Evolutionary conservation across 2,888 invertebrate genomes (phyloP).

Genomic region (Epistrophella euchroma): DNA sequence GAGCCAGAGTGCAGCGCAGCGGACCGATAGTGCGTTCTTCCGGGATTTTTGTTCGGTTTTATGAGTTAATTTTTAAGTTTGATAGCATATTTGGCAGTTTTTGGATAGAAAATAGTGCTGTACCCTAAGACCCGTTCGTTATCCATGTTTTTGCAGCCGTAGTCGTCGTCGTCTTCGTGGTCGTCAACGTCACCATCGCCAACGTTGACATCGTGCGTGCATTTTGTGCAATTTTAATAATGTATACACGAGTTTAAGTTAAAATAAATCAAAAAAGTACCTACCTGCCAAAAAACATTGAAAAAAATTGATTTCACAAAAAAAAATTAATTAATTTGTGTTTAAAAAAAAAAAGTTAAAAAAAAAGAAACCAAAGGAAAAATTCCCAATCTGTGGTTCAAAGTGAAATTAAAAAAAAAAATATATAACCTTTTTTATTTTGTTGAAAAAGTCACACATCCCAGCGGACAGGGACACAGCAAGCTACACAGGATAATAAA

Average conservation of each 20-base stretch:
- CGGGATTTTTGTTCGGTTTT: conserved; percentile 69
- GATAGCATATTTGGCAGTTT: not conserved
- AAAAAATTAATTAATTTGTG: not conserved
- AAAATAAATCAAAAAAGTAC: conserved; percentile 22
- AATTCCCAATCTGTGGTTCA: conserved; percentile 14
- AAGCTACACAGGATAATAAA: conserved; percentile 54
- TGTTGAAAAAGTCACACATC: conserved; percentile 31
- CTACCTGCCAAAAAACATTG: not conserved
- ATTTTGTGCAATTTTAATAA: conserved; percentile 27
- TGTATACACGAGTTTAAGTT: conserved; percentile 52
- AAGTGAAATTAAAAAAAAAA: conserved; percentile 21
- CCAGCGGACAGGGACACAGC: conserved; percentile 8
- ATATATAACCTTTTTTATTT: conserved; percentile 15
- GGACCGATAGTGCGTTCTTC: conserved; percentile 67
- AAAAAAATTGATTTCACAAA: conserved; percentile 49
- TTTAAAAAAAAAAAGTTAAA: not conserved
- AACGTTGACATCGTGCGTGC: not conserved
- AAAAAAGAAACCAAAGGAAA: conserved; percentile 42
- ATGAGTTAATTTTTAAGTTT: conserved; percentile 59
- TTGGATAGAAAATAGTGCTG: conserved; percentile 16
- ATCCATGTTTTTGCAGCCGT: not conserved
- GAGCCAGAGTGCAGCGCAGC: conserved; percentile 66
- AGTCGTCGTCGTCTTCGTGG: not conserved
- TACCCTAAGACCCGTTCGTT: not conserved
- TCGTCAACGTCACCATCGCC: not conserved